These are phyloP conservation scores for Coleophora deauratella DNA, from an alignment of 2,888 invertebrate genomes.

Conservation along the genomic window DNA sequence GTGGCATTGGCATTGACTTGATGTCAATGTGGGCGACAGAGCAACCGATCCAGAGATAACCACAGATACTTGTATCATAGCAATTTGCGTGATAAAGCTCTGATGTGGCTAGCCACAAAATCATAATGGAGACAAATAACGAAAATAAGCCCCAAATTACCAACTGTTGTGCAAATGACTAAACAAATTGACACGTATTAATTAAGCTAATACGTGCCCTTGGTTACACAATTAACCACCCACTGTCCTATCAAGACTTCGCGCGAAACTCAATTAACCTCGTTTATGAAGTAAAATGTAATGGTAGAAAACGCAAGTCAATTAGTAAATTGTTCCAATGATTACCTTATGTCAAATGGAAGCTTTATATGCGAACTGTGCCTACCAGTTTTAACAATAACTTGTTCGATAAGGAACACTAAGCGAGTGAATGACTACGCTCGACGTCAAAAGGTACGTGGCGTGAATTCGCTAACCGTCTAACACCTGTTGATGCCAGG, in stretches of 20 bases:
- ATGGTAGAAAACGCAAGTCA: constrained; percentile 3
- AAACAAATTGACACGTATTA: constrained; percentile 15
- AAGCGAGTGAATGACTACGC: constrained; percentile 12
- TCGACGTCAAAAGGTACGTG: constrained; percentile 15
- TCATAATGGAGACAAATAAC: neutral
- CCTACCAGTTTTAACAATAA: neutral
- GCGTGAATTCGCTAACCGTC: constrained; percentile 21
- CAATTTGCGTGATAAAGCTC: too few species aligned
- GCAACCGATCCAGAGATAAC: constrained; percentile 12
- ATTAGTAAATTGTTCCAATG: constrained; percentile 2
- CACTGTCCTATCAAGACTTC: neutral
- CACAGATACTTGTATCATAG: constrained; percentile 14
- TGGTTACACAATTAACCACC: constrained; percentile 3
- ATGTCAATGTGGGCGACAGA: constrained; percentile 20
- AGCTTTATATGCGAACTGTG: constrained; percentile 6
- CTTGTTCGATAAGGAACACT: constrained; percentile 13
- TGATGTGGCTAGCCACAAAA: neutral
- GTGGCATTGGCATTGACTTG: constrained; percentile 43
- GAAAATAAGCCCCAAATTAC: neutral
- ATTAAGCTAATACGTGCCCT: constrained; percentile 14
- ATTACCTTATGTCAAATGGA: constrained; percentile 3
- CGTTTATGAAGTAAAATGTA: constrained; percentile 4
- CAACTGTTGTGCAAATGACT: constrained; percentile 20
- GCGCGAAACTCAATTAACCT: too few species aligned
- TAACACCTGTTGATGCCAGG: constrained; percentile 42